Base-by-base conservation (phyloP, 2,113 vertebrate species). In the Melanerpes aurifrons region DNA sequence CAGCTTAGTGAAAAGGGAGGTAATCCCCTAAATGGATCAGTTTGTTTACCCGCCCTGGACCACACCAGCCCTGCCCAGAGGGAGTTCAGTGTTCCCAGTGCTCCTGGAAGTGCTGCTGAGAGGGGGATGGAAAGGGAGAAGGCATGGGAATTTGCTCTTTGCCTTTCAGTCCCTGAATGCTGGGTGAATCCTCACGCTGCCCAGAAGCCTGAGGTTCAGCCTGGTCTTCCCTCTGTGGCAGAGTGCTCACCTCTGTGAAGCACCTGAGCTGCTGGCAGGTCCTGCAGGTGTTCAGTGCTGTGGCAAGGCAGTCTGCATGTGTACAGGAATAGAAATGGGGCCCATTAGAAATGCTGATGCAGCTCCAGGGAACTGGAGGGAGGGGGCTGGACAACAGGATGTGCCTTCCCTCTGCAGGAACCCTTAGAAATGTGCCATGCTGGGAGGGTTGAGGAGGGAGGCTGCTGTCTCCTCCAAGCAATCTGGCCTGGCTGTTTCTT, bases 1-100 rank as follows among this genome's bases (percentile, higher is more conserved):
- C 43, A 96, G 91, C 92, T 94, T 53, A 91, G 86, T 79, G 81
- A 88, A 96, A 94, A 89, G 71, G 57, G 81, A 95, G 83, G 35
- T 86, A 92, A 95, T 95, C 80, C 66, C 56, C n/a, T 89, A 12
- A 92, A 45, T 48, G 94, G 83, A 82, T 91, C 75, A 24, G 64
- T 90, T 75, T 82, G 88, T 89, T 96, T 84, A 73, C 86, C 63
- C 45, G 74, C 86, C 86, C 0, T 50, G 80, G 59, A 59, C 79
- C 43, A 43, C 45, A 15, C 14, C 58, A 87, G 77, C 68, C 61
- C 77, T 74, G 69, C 40, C 81, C 70, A 35, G 10, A 53, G 67
- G 71, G 31, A 76, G 77, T 82, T 24, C 28, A 12, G 62, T 56
- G 25, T 47, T 18, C 12, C 31, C 48, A 35, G 79, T 4, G 5